phyloP scores from a whole-genome alignment of 2,797 vertebrate species.

The Euthynnus affinis region DNA sequence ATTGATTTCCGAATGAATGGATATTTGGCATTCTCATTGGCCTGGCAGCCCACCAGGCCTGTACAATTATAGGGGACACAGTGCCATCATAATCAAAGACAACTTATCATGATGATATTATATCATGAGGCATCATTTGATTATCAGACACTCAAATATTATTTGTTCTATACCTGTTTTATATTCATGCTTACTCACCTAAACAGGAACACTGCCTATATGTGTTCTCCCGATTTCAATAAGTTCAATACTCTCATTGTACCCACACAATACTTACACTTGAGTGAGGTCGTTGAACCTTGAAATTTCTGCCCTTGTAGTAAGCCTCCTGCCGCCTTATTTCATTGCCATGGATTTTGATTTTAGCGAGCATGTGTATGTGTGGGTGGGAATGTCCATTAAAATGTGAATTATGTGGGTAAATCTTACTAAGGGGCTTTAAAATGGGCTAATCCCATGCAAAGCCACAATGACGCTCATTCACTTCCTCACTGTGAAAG shows the following conservation, averaged over 20 bases:
- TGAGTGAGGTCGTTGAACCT: constrained; percentile 53
- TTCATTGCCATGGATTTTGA: constrained; percentile 64
- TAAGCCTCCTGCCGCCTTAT: constrained; percentile 53
- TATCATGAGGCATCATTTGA: too few species aligned
- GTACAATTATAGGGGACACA: too few species aligned
- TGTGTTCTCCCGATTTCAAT: constrained; percentile 14
- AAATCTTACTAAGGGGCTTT: constrained; percentile 83
- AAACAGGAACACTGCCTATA: constrained; percentile 3
- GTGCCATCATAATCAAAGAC: too few species aligned
- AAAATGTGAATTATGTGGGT: constrained; percentile 81
- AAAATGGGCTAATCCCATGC: constrained; percentile 81
- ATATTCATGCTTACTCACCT: background rate
- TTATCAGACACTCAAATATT: too few species aligned
- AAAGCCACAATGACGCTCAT: constrained; percentile 80
- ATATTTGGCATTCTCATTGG: too few species aligned
- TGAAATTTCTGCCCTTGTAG: constrained; percentile 46
- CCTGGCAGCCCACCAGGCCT: too few species aligned
- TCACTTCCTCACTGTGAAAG: constrained; percentile 74
- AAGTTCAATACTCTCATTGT: constrained; percentile 44
- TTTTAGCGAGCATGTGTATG: constrained; percentile 52
- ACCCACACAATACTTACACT: constrained; percentile 27
- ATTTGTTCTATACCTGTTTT: background rate
- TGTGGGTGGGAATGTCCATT: constrained; percentile 73
- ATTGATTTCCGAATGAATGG: too few species aligned
- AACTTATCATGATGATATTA: too few species aligned